phyloP scores from a whole-genome alignment of 1,140 invertebrate genomes.

The Drosophila mauritiana region DNA sequence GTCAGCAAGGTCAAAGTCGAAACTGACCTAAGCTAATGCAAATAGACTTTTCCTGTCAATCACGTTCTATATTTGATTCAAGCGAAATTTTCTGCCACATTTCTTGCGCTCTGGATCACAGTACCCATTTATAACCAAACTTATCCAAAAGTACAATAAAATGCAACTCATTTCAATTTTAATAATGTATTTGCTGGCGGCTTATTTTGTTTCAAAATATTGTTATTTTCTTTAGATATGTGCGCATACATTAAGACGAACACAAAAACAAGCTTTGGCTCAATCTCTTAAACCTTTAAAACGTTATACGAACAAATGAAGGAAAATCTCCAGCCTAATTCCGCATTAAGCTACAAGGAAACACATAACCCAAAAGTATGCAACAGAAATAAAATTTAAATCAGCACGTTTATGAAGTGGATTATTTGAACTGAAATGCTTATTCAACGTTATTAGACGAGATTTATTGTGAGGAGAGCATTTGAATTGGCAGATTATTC shows the following conservation, averaged over 20 bases:
- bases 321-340: constrained; percentile 34
- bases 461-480: background rate
- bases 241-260: constrained; percentile 28
- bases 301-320: constrained; percentile 36
- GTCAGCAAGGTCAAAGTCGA: background rate
- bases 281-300: constrained; percentile 40
- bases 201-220: constrained; percentile 10
- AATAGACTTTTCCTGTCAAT: background rate
- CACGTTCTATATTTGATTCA: background rate
- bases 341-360: constrained; percentile 32
- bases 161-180: constrained; percentile 12
- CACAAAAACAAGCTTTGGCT: constrained; percentile 22
- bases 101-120: background rate
- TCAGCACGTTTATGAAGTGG: constrained; percentile 20
- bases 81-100: background rate
- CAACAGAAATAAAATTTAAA: constrained; percentile 27
- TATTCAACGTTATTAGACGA: background rate
- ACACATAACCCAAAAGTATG: constrained; percentile 42
- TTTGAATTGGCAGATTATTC: background rate
- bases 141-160: background rate
- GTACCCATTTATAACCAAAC: background rate
- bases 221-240: background rate
- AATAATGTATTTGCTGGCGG: constrained; percentile 7
- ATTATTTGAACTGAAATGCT: constrained; percentile 21
- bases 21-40: constrained; percentile 13